phyloP scores from a whole-genome alignment of 2,797 vertebrate species.

The Hypotaenidia philippensis region DNA sequence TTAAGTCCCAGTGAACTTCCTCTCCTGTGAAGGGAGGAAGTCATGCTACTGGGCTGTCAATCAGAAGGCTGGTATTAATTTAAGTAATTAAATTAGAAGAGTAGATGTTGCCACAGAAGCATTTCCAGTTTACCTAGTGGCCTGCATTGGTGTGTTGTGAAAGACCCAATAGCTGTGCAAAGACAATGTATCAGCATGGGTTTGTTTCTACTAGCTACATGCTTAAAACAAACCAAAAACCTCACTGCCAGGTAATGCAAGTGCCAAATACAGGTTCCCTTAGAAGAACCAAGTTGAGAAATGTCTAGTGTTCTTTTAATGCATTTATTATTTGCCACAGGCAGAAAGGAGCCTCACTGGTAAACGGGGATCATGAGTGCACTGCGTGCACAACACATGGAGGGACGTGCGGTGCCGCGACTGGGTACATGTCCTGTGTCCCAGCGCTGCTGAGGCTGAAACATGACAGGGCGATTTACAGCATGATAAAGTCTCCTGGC shows the following conservation, averaged over 20 bases:
- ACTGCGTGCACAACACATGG: accelerated
- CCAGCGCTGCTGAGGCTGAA: neutral
- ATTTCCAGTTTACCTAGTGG: neutral
- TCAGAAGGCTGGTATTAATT: neutral
- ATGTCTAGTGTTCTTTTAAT: neutral
- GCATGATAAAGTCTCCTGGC: neutral
- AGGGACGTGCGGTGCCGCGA: neutral
- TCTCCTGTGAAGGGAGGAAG: neutral
- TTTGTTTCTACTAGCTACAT: neutral
- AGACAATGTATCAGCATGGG: neutral
- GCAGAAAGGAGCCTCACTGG: neutral
- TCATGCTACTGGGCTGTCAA: neutral
- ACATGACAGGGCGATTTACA: neutral
- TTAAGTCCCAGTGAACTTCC: neutral
- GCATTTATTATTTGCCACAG: neutral
- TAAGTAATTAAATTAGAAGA: neutral
- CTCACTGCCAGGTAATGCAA: neutral
- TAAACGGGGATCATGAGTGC: neutral
- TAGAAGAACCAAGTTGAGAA: neutral
- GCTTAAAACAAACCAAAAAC: neutral
- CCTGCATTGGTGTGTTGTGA: neutral
- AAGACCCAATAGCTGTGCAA: neutral
- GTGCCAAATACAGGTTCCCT: neutral
- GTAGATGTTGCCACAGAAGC: neutral
- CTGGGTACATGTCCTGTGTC: neutral